Base-by-base conservation (phyloP, 1,140 invertebrate genomes). In the Cherax destructor region DNA sequence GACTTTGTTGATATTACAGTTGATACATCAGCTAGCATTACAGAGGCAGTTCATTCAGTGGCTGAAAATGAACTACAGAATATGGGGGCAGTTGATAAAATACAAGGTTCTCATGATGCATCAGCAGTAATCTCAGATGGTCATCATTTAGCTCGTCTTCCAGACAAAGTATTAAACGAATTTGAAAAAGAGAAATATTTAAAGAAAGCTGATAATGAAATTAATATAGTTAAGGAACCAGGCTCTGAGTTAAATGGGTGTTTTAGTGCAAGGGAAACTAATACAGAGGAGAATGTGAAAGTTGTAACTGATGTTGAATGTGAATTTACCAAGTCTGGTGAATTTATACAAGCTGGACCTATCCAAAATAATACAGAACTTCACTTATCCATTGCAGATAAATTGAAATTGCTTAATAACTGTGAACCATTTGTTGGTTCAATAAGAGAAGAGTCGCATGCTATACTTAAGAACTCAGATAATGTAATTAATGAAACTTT, bases 381-480 rank as follows among this genome's bases (percentile, higher is more conserved):
- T 41, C 76, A 92, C 72, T 13, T 47, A 30, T 92, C 91, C 7
- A 92, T 86, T 74, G 81, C 91, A 74, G 91, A 92, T 52, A 87
- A 83, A 56, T 69, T 87, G 41, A 86, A 83, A 41, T 83, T 92
- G 52, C 76, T 87, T 52, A 86, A 61, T 56, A 78, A 87, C 49
- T 86, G 79, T 87, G 91, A 87, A 52, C 69, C 11, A 10, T 3
- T 30, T 24, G 21, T 4, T 30, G n/a, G 4, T 30, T 74, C 69
- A 74, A 21, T 74, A 30, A 74, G 11, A 30, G 69, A 24, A 30
- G 69, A 74, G 3, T 74, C 69, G 30, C 30, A 30, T 74, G n/a
- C 16, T 74, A 5, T 9, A 30, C 69, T 21, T 74, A 30, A 74
- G 69, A 30, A 30, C 30, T n/a, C 24, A 74, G 24, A 74, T 74